These are phyloP conservation scores for Drosophila leontia DNA, from an alignment of 1,140 invertebrate genomes.

Conservation along the genomic window DNA sequence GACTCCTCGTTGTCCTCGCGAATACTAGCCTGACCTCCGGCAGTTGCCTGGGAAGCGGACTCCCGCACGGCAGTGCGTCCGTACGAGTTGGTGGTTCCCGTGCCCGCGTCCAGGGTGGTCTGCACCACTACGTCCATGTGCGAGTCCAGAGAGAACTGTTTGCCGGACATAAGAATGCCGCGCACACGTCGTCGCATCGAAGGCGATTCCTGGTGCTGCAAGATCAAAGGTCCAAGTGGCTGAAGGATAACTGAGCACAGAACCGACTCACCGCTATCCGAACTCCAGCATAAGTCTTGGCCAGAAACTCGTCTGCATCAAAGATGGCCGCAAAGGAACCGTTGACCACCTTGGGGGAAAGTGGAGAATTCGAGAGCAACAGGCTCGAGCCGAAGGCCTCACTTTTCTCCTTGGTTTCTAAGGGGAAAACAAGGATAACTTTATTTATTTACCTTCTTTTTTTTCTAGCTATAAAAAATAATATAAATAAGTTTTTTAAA, in stretches of 20 bases:
- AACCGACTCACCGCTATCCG: constrained; percentile 68
- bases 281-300: constrained; percentile 92
- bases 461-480: not conserved
- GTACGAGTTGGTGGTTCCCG: constrained; percentile 38
- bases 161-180: constrained; percentile 95
- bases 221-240: not conserved
- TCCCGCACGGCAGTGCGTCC: constrained; percentile 7
- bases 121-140: constrained; percentile 91
- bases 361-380: constrained; percentile 96
- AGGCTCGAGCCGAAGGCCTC: constrained; percentile 97
- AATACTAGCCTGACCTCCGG: constrained; percentile 59
- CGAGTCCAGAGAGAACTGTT: constrained; percentile 95
- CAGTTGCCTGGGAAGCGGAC: not conserved
- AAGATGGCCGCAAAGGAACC: constrained; percentile 98
- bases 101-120: constrained; percentile 60
- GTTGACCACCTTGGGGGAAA: constrained; percentile 98
- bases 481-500: not conserved
- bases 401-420: constrained; percentile 92
- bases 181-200: constrained; percentile 93
- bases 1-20: constrained; percentile 79
- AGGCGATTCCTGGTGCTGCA: constrained; percentile 84
- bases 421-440: not conserved
- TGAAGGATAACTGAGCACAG: too few relatives aligned
- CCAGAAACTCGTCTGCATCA: constrained; percentile 93
- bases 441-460: not conserved